A percentile compares a stretch with the other conserved stretches of the same genome.
These are phyloP conservation scores for Lydus trimaculatus DNA, from an alignment of 2,888 invertebrate species.

Conservation along the genomic window DNA sequence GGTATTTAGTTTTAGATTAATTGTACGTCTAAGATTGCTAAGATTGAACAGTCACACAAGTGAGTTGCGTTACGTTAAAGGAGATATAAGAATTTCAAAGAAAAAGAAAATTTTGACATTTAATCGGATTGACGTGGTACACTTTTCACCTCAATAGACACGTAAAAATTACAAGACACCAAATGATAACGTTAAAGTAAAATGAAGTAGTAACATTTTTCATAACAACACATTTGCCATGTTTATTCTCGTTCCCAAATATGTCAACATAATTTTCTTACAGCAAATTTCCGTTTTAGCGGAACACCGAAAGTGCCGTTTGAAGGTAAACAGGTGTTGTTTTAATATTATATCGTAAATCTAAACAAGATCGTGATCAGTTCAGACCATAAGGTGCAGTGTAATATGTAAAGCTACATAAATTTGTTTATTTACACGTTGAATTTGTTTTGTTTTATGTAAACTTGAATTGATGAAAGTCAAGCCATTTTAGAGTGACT, in stretches of 20 bases:
- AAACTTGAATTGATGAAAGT: neutral
- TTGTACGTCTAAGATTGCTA: neutral
- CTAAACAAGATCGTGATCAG: neutral
- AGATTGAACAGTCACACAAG: neutral
- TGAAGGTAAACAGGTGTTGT: neutral
- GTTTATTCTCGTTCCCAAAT: neutral
- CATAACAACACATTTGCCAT: neutral
- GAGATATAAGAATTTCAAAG: neutral
- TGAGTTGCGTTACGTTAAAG: neutral
- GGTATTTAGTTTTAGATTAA: constrained; percentile 1
- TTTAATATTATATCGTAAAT: neutral
- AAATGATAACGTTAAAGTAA: neutral
- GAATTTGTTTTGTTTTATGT: too few relatives aligned
- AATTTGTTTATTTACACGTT: constrained; percentile 1
- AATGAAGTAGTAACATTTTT: neutral
- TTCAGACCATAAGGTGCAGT: neutral
- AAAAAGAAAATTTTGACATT: too few relatives aligned
- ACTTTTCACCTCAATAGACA: too few relatives aligned
- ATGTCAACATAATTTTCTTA: neutral
- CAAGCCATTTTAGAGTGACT: neutral
- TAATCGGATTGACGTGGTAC: neutral
- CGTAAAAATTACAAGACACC: neutral
- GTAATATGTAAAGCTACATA: neutral
- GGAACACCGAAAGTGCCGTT: neutral
- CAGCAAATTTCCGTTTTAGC: neutral